These are phyloP conservation scores for Corapipo altera DNA, from an alignment of 2,113 vertebrate species.

Conservation along the genomic window DNA sequence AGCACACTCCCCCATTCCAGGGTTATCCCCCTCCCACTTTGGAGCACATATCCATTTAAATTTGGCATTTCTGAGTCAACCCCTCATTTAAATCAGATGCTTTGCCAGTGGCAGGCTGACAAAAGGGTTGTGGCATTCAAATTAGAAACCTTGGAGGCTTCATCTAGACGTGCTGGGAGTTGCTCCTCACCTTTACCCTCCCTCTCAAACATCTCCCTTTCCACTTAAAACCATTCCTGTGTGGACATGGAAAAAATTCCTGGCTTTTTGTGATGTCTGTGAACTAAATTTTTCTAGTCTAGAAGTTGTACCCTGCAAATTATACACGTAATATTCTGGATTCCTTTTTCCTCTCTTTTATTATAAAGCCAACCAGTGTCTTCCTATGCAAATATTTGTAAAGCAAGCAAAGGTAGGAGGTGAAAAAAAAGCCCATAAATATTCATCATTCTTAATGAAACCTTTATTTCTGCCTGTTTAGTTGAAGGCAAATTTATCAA, in stretches of 20 bases:
- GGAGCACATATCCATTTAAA: not conserved
- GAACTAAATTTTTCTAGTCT: not conserved
- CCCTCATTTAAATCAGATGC: not conserved
- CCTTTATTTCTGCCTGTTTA: not conserved
- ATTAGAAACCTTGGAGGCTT: not conserved
- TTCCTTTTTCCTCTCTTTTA: not conserved
- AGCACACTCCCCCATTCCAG: not conserved
- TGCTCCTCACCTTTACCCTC: not conserved
- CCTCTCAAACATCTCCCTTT: not conserved
- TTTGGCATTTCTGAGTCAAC: not conserved
- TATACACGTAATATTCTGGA: too few species aligned
- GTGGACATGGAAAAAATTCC: too few species aligned
- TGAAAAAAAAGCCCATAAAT: not conserved
- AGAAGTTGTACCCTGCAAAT: not conserved
- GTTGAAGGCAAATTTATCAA: not conserved
- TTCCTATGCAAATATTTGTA: not conserved
- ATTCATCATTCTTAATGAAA: conserved; percentile 25
- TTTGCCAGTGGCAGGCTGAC: not conserved
- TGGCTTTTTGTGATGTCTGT: not conserved
- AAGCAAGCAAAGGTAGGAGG: not conserved
- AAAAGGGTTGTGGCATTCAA: not conserved
- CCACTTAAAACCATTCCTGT: not conserved
- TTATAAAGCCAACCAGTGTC: not conserved
- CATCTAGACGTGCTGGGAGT: not conserved
- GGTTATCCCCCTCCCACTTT: not conserved